Evolutionary conservation across 2,888 invertebrate species (phyloP).

Genomic region (Apantesis nais): DNA sequence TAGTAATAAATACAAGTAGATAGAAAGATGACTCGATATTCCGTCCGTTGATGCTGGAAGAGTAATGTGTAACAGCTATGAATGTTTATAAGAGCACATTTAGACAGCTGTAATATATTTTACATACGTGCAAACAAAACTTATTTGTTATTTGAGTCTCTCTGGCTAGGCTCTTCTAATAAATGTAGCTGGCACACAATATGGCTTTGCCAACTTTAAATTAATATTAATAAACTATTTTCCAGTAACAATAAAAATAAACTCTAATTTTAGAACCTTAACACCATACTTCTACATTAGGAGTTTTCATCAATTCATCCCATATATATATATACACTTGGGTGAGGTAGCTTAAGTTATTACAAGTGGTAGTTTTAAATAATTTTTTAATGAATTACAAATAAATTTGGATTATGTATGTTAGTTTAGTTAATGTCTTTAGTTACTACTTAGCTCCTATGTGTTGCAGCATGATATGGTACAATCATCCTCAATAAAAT

Average conservation of each 20-base stretch:
- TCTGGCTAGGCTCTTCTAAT: background rate
- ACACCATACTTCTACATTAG: background rate
- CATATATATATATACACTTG: background rate
- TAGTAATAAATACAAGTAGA: too few relatives aligned
- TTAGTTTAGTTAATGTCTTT: background rate
- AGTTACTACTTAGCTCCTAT: background rate
- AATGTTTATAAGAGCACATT: background rate
- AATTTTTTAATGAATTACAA: background rate
- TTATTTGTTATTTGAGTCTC: background rate
- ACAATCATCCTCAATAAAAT: background rate
- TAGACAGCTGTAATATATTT: background rate
- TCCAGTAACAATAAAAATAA: slow-evolving; percentile 3
- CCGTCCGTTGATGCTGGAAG: slow-evolving; percentile 16
- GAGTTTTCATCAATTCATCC: background rate
- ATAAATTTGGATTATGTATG: background rate
- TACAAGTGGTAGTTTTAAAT: background rate
- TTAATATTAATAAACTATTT: background rate
- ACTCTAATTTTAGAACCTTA: background rate
- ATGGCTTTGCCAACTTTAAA: background rate
- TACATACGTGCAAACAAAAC: background rate
- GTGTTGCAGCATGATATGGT: background rate
- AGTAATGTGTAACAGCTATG: background rate
- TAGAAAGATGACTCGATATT: slow-evolving; percentile 26
- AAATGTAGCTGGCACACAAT: background rate
- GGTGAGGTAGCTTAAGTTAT: background rate